A percentile compares a stretch with the other conserved stretches of the same genome.
Conservation (phyloP, 2,888 invertebrate species). For the Octodonta nipae region DNA sequence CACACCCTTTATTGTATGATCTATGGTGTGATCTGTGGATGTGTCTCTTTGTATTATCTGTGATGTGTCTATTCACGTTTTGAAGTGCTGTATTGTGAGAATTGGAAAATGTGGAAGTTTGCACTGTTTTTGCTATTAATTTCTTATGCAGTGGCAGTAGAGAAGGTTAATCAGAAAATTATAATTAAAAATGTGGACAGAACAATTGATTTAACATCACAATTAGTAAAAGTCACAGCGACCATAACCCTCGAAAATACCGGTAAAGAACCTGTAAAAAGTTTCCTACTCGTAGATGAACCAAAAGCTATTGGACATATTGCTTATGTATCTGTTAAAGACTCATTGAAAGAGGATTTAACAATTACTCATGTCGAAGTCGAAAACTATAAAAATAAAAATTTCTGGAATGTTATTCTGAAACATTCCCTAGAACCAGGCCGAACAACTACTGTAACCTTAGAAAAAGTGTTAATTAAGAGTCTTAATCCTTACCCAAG, state of each 20-base stretch:
- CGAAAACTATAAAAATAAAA: conserved; percentile 36
- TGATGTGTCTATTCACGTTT: no score
- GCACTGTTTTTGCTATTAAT: no score
- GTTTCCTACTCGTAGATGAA: conserved; percentile 60
- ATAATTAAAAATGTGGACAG: conserved; percentile 70
- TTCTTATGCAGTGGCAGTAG: conserved; percentile 13
- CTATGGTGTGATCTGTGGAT: no score
- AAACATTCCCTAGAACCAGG: conserved; percentile 47
- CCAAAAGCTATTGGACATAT: conserved; percentile 44
- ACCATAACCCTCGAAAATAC: conserved; percentile 75
- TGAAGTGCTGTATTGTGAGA: no score
- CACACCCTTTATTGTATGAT: no score
- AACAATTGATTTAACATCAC: conserved; percentile 74
- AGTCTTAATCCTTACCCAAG: conserved; percentile 72
- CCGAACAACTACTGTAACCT: conserved; percentile 43
- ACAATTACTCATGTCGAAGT: conserved; percentile 35
- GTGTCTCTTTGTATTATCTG: no score
- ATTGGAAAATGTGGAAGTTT: no score
- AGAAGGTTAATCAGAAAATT: conserved; percentile 42
- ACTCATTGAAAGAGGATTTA: conserved; percentile 46
- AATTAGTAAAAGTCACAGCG: conserved; percentile 70
- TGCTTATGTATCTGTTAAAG: conserved; percentile 62
- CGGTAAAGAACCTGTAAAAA: conserved; percentile 56
- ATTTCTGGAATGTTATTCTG: conserved; percentile 32
- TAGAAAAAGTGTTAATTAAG: conserved; percentile 66